Evolutionary conservation across 1,140 invertebrate species (phyloP).

Genomic region (Lepidurus arcticus): DNA sequence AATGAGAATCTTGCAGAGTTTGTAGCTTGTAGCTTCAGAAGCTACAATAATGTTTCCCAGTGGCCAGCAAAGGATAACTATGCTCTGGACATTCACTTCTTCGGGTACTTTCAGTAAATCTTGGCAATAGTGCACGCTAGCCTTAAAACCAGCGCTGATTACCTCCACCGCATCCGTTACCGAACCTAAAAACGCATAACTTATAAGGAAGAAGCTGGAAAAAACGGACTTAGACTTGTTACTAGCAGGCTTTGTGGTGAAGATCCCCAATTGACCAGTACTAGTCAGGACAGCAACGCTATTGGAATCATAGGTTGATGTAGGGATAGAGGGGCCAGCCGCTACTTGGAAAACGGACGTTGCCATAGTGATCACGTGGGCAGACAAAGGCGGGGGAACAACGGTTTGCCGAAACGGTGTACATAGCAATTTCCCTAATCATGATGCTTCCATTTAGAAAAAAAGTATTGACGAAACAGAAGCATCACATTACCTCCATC

Average conservation of each 20-base stretch:
- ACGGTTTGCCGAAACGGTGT: conserved; percentile 65
- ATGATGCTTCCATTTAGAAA: conserved; percentile 32
- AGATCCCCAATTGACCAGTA: background rate
- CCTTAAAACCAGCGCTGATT: background rate
- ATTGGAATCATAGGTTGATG: conserved; percentile 13
- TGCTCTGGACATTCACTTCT: background rate
- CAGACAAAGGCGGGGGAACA: conserved; percentile 77
- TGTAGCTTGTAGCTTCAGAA: background rate
- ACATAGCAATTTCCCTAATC: conserved; percentile 55
- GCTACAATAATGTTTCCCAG: background rate
- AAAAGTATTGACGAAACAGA: conserved; percentile 33
- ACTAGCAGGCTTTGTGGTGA: background rate
- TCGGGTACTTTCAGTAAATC: background rate
- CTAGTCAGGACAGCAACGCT: conserved; percentile 8
- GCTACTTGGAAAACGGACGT: conserved; percentile 21
- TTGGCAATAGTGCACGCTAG: background rate
- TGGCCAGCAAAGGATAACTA: background rate
- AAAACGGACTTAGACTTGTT: background rate
- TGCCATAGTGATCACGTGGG: conserved; percentile 54
- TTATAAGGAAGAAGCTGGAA: background rate
- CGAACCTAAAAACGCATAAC: background rate
- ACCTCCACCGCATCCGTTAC: background rate
- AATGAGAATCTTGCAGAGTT: background rate
- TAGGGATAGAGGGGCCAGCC: background rate
- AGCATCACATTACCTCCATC: conserved; percentile 55